phyloP scores from a whole-genome alignment of 2,797 vertebrate genomes.

The Acropternis orthonyx region DNA sequence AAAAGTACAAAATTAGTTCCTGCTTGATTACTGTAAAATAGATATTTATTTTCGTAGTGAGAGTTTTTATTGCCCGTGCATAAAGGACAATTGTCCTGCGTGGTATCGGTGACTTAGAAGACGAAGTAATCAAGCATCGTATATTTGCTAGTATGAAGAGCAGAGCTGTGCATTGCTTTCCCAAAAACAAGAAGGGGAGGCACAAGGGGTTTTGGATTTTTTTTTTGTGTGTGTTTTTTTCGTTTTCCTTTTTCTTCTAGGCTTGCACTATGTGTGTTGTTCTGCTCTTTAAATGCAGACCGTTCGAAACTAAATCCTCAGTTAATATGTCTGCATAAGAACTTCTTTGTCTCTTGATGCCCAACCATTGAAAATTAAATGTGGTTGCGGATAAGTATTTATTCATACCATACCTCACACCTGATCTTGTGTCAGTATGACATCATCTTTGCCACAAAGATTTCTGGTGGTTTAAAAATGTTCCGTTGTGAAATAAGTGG shows the following conservation, averaged over 20 bases:
- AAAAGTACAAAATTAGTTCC: conserved; percentile 67
- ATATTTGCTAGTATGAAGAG: conserved; percentile 51
- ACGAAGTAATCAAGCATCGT: conserved; percentile 28
- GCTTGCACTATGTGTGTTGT: conserved; percentile 22
- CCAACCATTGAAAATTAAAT: conserved; percentile 69
- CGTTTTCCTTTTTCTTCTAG: conserved; percentile 44
- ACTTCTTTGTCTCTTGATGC: conserved; percentile 67
- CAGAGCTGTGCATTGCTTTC: conserved; percentile 39
- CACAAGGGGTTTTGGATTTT: not conserved
- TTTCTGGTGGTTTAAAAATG: conserved; percentile 60
- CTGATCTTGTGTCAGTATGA: conserved; percentile 72
- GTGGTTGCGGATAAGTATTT: conserved; percentile 70
- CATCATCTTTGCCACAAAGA: conserved; percentile 64
- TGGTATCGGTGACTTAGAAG: conserved; percentile 63
- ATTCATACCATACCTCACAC: conserved; percentile 70
- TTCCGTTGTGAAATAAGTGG: conserved; percentile 58
- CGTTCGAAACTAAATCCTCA: conserved; percentile 67
- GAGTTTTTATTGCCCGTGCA: conserved; percentile 56
- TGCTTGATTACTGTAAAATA: conserved; percentile 66
- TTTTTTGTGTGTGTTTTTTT: conserved; percentile 9
- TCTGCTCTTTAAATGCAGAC: conserved; percentile 44
- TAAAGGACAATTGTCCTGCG: conserved; percentile 42
- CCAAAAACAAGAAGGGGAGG: conserved; percentile 10
- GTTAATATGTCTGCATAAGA: conserved; percentile 71
- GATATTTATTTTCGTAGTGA: conserved; percentile 66